Evolutionary conservation across 2,888 invertebrate genomes (phyloP), one percentile per base, ranked within the genome.

Genomic region (Perithous albicinctus): DNA sequence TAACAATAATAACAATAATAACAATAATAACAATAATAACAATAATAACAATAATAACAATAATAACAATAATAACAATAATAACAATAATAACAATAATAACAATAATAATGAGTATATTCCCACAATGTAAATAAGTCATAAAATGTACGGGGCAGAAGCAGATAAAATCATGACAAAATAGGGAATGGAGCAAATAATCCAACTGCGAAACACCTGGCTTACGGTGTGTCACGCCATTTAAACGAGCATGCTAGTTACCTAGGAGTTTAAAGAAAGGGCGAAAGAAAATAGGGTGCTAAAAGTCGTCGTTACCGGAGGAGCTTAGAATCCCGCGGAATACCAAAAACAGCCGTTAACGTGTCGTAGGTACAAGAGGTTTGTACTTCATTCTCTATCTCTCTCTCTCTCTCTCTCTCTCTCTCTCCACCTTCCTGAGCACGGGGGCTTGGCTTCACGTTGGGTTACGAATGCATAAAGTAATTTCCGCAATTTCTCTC

Each of bases 401-500:
- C 61, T 7, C 35, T 0, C 18, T 20, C 61, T 23, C 15, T 23
- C 12, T 23, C 23, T 6, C 18, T 5, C 6, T 29, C 12, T n/a
- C 15, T 46, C 7, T 15, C 15, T 18, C 29, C 0, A 4, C 29
- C n/a, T 15, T 23, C 5, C 38, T 26, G 15, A 59, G 59, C 32
- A 7, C 51, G 67, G n/a, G 18, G n/a, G 18, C 61, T 15, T 41
- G 48, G 63, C 46, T 26, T 63, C 29, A 10, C 56, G 18, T 26
- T 29, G n/a, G 46, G n/a, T 69, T 69, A 73, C 35, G 59, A 83
- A 80, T 73, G 82, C 73, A 80, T 80, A 63, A 80, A 80, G 77
- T 67, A 74, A 80, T 80, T 80, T 76, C 76, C 80, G 73, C 73
- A 73, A 80, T 76, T 80, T 80, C 67, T 59, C 64, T 64, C 41